Conservation (phyloP, 2,797 vertebrate species). For the Crenichthys baileyi region DNA sequence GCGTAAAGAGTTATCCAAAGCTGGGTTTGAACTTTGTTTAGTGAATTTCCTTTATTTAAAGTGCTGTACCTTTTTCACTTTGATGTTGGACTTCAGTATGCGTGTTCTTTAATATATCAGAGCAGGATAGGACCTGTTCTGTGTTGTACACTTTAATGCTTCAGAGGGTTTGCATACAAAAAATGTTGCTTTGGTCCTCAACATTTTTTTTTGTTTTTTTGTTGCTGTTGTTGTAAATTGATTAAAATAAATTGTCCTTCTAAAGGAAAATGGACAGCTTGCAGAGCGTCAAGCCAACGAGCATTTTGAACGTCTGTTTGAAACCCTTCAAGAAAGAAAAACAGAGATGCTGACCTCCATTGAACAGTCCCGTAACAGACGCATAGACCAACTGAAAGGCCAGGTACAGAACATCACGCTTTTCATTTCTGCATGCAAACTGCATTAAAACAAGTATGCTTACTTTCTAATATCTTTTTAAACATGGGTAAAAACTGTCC, state of each 20-base stretch:
- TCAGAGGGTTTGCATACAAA: neutral
- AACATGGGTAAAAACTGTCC: too few species aligned
- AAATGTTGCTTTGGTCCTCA: neutral
- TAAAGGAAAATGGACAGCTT: conserved; percentile 86
- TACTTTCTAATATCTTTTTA: too few species aligned
- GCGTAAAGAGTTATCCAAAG: neutral
- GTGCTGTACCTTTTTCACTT: conserved; percentile 28
- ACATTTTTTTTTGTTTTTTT: neutral
- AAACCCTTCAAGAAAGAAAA: conserved; percentile 90
- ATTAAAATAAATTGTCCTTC: neutral
- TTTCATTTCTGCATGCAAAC: too few species aligned
- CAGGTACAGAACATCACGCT: conserved; percentile 76
- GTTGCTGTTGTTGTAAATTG: neutral
- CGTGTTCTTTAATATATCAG: neutral
- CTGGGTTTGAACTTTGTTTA: neutral
- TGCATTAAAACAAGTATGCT: neutral
- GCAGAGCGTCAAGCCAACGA: conserved; percentile 86
- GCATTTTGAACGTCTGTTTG: conserved; percentile 90
- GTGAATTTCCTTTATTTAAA: conserved; percentile 1
- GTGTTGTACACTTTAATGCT: neutral
- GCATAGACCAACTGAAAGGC: conserved; percentile 84
- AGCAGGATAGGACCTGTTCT: neutral
- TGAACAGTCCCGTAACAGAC: conserved; percentile 84
- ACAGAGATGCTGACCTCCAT: conserved; percentile 88
- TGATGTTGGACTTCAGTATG: neutral